A percentile compares a stretch with the other conserved stretches of the same genome.
These are phyloP conservation scores for Bradysia coprophila DNA, from an alignment of 1,140 invertebrate genomes.

Conservation along the genomic window DNA sequence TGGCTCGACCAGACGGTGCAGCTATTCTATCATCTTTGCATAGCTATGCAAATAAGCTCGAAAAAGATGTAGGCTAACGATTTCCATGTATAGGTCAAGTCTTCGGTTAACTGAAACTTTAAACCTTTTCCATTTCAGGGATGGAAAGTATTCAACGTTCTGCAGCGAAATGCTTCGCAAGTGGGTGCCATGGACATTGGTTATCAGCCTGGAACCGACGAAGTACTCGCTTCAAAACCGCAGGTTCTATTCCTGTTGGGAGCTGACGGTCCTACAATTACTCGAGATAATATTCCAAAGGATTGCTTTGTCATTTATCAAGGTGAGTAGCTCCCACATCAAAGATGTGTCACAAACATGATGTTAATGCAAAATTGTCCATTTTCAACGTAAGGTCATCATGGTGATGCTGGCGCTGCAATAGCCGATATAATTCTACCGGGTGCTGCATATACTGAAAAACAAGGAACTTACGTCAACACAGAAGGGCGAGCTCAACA, in stretches of 20 bases:
- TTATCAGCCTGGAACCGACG: constrained; percentile 62
- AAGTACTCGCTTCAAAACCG: constrained; percentile 41
- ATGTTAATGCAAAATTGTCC: no score
- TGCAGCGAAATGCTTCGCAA: constrained; percentile 82
- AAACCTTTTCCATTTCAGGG: constrained; percentile 10
- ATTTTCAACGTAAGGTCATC: no score
- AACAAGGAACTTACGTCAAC: constrained; percentile 91
- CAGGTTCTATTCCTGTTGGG: constrained; percentile 81
- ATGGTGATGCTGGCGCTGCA: constrained; percentile 83
- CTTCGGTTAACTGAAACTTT: no score
- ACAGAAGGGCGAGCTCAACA: constrained; percentile 95
- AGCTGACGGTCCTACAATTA: constrained; percentile 73
- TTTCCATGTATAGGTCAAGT: neutral
- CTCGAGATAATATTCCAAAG: constrained; percentile 54
- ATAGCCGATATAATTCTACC: constrained; percentile 90
- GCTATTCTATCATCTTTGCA: constrained; percentile 59
- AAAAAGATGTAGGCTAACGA: constrained; percentile 23
- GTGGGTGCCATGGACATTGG: constrained; percentile 93
- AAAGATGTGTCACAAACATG: no score
- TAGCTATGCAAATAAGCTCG: constrained; percentile 39
- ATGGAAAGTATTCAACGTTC: constrained; percentile 72
- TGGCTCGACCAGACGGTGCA: constrained; percentile 61
- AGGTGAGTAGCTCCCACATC: no score
- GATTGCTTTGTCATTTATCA: constrained; percentile 88
- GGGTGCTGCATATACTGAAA: constrained; percentile 97